Percentiles rank a stretch among this genome's conserved stretches.
Evolutionary conservation across 2,113 vertebrate species (phyloP).

Genomic region (Microcebus jonahi): DNA sequence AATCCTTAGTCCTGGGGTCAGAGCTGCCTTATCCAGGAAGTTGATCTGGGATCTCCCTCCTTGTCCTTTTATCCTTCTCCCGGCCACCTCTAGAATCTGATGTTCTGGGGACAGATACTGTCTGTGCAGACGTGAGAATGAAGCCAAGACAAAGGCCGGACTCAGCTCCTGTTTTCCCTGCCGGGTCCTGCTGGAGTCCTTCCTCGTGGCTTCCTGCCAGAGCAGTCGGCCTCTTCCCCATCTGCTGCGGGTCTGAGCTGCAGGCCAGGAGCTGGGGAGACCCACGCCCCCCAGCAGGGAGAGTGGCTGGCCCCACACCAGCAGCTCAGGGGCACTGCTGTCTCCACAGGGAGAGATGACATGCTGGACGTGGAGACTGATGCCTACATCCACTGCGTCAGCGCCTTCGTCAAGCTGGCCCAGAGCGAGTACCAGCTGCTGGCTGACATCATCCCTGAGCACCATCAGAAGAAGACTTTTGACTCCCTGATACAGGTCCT

Average conservation of each 20-base stretch:
- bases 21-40: background rate
- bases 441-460: conserved; percentile 94
- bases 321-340: conserved; percentile 54
- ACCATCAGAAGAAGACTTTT: conserved; percentile 99
- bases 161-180: background rate
- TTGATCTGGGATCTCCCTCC: background rate
- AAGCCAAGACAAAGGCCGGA: background rate
- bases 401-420: conserved; percentile 96
- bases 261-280: conserved; percentile 43
- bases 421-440: conserved; percentile 97
- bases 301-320: background rate
- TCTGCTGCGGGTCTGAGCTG: background rate
- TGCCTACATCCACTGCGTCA: conserved; percentile 97
- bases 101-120: background rate
- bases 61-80: background rate
- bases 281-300: background rate
- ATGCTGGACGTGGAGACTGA: conserved; percentile 96
- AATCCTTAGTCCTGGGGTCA: background rate
- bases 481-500: conserved; percentile 98
- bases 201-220: background rate
- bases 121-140: background rate
- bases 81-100: background rate
- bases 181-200: background rate
- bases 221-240: background rate
- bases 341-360: conserved; percentile 93